These are phyloP conservation scores for Mirza zaza DNA, from an alignment of 2,113 vertebrate species.

Conservation along the genomic window DNA sequence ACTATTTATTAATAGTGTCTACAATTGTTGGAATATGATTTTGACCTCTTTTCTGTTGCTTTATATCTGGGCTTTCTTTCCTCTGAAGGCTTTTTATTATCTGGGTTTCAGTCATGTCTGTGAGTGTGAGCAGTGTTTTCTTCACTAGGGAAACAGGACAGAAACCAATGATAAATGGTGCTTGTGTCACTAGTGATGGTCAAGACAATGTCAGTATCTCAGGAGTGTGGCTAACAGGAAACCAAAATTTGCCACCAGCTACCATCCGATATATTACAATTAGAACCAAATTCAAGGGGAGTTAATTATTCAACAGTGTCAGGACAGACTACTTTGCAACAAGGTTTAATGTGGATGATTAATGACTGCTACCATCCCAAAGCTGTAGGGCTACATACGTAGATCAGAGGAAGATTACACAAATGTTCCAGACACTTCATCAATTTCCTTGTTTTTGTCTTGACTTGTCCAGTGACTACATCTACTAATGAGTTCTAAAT, in stretches of 20 bases:
- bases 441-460: conserved; percentile 5
- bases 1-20: neutral
- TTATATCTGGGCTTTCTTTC: neutral
- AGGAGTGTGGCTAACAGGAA: neutral
- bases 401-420: conserved; percentile 22
- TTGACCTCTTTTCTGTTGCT: neutral
- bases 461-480: neutral
- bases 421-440: conserved; percentile 41
- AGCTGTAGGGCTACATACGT: conserved; percentile 32
- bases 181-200: neutral
- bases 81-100: neutral
- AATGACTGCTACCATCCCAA: conserved; percentile 41
- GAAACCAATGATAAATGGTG: neutral
- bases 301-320: conserved; percentile 65
- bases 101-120: neutral
- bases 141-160: neutral
- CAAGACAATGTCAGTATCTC: neutral
- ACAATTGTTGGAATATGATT: neutral
- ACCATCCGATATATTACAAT: neutral
- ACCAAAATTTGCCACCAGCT: neutral
- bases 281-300: conserved; percentile 22
- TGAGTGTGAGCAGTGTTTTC: neutral
- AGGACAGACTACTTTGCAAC: conserved; percentile 30
- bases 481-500: conserved; percentile 49
- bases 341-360: conserved; percentile 64